Base-by-base conservation (phyloP, 2,888 invertebrate genomes). In the Oscheius sp. region DNA sequence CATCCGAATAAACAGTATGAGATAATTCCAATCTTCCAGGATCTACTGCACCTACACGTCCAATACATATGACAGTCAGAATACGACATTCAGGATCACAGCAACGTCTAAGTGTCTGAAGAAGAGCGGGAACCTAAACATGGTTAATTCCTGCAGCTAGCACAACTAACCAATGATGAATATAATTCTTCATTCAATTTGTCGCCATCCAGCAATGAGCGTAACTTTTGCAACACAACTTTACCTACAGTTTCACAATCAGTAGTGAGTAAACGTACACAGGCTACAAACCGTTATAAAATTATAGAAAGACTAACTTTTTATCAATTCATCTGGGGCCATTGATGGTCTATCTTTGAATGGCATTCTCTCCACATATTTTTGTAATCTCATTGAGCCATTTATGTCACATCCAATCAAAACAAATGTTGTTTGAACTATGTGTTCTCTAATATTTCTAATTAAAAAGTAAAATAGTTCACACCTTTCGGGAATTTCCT, bases 241-340 rank as follows among this genome's bases (percentile, higher is more conserved):
- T 43, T 43, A 16, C 74, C 74, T n/a, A 74, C 74, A 18, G 69
- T 70, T 52, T 74, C 74, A 55, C 74, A 74, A 25, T 74, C 71
- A 1, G 63, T 71, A 7, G 16, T 21, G 9, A 74, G 68, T 52
- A 74, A 59, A 25, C 52, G 27, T 5, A 66, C 45, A 27, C 70
- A 59, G 9, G 45, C 74, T 74, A 46, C 43, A 56, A n/a, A n/a
- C n/a, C n/a, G n/a, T 13, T 9, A 23, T 16, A 52, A 43, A 23
- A 41, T 61, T 21, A 21, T 43, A 1, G 29, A 18, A 43, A 9
- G 25, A 55, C 9, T n/a, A 12, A 53, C 66, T 49, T 9, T 52
- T 27, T 18, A 43, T 69, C 12, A 69, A 27, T n/a, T 55, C 27
- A 2, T 52, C 41, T 0, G 23, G 12, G 23, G 64, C 29, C 25